Conservation (phyloP, 2,797 vertebrate species). For the Phoeniculus purpureus region DNA sequence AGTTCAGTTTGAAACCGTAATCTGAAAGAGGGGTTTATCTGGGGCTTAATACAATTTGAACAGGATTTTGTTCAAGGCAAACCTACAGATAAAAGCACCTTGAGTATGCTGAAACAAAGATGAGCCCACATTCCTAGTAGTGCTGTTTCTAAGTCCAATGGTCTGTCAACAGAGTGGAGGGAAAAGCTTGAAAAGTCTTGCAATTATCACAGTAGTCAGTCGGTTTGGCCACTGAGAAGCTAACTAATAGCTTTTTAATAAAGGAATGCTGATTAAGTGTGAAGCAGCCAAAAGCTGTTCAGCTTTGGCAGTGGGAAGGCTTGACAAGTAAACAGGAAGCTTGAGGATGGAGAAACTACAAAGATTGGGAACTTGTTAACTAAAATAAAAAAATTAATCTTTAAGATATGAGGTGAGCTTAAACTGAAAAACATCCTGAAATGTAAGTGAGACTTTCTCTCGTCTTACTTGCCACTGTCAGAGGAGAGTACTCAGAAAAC, state of each 20-base stretch:
- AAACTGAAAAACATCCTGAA: neutral
- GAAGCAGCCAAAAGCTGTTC: neutral
- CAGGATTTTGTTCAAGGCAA: constrained; percentile 78
- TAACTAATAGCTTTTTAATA: constrained; percentile 64
- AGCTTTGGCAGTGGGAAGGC: neutral
- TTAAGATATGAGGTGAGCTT: neutral
- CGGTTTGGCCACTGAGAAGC: neutral
- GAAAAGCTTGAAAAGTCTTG: neutral
- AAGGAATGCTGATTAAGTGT: constrained; percentile 17
- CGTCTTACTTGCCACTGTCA: neutral
- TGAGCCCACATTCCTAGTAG: constrained; percentile 50
- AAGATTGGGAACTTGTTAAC: neutral
- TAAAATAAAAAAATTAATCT: neutral
- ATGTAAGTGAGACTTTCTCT: no score
- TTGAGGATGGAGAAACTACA: neutral
- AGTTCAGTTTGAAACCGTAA: constrained; percentile 69
- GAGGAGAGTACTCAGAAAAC: neutral
- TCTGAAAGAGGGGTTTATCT: constrained; percentile 76
- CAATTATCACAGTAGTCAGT: constrained; percentile 26
- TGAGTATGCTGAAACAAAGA: constrained; percentile 71
- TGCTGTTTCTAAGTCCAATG: constrained; percentile 46
- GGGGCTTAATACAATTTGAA: constrained; percentile 71
- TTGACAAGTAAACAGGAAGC: neutral
- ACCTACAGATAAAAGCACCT: constrained; percentile 71
- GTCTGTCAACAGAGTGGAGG: constrained; percentile 22